Evolutionary conservation across 2,797 vertebrate species (phyloP), one percentile per base, ranked within the genome.

Genomic region (Tapirus indicus): DNA sequence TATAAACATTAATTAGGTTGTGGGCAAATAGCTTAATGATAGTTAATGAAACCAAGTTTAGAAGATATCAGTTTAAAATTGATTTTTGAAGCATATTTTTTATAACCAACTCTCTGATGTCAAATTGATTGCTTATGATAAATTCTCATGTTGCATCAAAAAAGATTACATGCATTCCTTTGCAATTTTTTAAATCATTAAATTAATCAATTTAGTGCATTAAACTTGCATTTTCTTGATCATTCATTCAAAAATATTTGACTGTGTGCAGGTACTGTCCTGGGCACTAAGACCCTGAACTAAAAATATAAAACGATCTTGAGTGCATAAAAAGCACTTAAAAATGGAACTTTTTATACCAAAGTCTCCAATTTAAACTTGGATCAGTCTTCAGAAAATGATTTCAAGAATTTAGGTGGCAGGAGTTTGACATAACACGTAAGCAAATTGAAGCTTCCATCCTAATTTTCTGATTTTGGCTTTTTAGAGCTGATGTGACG

Each of bases 11-110:
- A 90, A 80, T 92, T 96, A 96, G 97, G 54, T 96, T 98, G 91
- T 92, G 86, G 92, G 91, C 85, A 93, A 89, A 56, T 96, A 97
- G 58, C 93, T 71, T 97, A 90, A 95, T 97, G 20, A 21, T n/a
- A 93, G 90, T 56, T 95, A 79, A 92, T 96, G 71, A 97, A 98
- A 96, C 98, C 66, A 91, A 66, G 54, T 89, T 97, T 96, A 58
- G 64, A 52, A 93, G 72, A 84, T 90, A 93, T 29, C 68, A 35
- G 71, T 97, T 98, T 91, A 83, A 97, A 95, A 94, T 78, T 86
- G 96, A 89, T 84, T 97, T 84, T 96, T 69, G 47, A 98, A 97
- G 56, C 93, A 32, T 54, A 5, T 80, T 94, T 68, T 90, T 94
- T 95, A 97, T 97, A 89, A 58, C 68, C 14, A 60, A 88, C 20